Evolutionary conservation across 1,140 invertebrate genomes (phyloP).

Genomic region (Lepidurus packardi): DNA sequence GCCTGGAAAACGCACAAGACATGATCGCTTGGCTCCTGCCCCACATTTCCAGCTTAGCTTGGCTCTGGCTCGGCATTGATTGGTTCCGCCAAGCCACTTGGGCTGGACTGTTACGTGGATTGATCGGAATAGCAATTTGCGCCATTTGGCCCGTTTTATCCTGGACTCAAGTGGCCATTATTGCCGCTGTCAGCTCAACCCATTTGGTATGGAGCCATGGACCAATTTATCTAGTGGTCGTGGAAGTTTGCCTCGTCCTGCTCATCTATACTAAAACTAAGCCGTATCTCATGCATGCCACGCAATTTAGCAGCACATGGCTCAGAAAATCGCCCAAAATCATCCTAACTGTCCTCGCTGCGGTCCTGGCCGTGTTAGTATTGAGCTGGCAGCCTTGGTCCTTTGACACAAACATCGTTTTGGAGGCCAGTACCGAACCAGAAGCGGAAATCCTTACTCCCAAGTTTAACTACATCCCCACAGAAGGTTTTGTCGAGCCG

Average conservation of each 20-base stretch:
- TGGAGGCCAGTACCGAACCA: background rate
- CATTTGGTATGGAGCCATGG: background rate
- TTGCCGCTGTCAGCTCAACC: background rate
- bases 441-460: background rate
- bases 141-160: background rate
- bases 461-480: background rate
- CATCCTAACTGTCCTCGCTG: background rate
- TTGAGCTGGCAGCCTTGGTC: background rate
- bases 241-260: background rate
- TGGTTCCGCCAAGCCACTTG: slow-evolving; percentile 27
- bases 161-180: background rate
- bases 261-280: background rate
- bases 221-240: background rate
- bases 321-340: background rate
- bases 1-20: slow-evolving; percentile 11
- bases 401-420: background rate
- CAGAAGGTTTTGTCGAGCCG: background rate
- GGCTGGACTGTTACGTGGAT: background rate
- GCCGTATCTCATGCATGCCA: background rate
- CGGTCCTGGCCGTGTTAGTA: background rate
- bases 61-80: slow-evolving; percentile 31
- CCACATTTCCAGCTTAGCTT: slow-evolving; percentile 29
- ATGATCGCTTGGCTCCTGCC: slow-evolving; percentile 28
- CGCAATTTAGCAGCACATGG: background rate
- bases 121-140: background rate